Evolutionary conservation across 1,140 invertebrate species (phyloP), one percentile per base, ranked within the genome.

Genomic region (Diachasma alloeum): DNA sequence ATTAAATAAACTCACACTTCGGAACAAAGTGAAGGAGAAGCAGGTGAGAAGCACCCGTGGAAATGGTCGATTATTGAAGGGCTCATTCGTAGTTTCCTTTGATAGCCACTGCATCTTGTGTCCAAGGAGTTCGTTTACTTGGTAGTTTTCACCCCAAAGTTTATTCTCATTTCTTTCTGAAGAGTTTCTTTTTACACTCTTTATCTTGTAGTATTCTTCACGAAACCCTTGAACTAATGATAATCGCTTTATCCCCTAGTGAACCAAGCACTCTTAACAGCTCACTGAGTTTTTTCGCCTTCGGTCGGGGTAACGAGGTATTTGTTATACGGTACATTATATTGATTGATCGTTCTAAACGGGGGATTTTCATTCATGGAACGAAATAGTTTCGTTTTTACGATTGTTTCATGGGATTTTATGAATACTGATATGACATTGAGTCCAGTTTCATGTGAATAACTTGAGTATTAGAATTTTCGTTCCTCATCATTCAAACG

Each of bases 271-370:
- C 81, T 84, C 81, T 83, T 84, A 82, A 77, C 59, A 63, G 59
- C 59, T 31, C 59, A 80, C 72, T 76, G 82, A 75, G 81, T 85
- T 83, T 83, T 87, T 85, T 53, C 48, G 48, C 48, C 87, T 86
- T 86, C 85, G 83, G 78, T 74, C 72, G 48, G 81, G 80, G 80
- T 79, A 77, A 75, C 75, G 74, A 42, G 71, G 67, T 66, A 69
- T 53, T 74, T 78, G 68, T 71, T 72, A 56, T 78, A 80, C 79
- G 74, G 76, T 81, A 83, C 72, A 46, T 37, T 75, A 81, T 77
- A 75, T 22, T 79, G 84, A 87, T 87, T 87, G 86, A 88, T 88
- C 86, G 86, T 85, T 86, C 11, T 4, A 48, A 15, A 5, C 17
- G n/a, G 15, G 6, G 15, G 15, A 53, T 53, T 53, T 46, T 53